phyloP scores from a whole-genome alignment of 2,888 invertebrate genomes.

The Cephalotes varians region DNA sequence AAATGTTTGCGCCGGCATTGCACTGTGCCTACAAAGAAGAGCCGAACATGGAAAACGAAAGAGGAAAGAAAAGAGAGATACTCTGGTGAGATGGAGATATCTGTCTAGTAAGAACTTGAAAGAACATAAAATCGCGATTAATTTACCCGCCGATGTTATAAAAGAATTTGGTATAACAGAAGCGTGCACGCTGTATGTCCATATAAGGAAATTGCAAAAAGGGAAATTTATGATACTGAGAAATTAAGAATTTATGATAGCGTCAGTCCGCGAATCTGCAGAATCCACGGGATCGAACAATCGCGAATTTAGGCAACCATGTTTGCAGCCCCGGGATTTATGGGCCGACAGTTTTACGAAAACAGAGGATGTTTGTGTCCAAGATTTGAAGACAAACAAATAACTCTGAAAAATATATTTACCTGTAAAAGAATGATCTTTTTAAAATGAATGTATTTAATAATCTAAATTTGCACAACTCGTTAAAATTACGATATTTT shows the following conservation, averaged over 20 bases:
- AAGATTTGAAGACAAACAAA: not conserved
- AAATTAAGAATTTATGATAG: no score
- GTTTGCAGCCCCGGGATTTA: constrained; percentile 4
- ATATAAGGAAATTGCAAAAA: no score
- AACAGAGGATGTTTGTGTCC: constrained; percentile 11
- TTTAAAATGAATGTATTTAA: not conserved
- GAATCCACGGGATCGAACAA: not conserved
- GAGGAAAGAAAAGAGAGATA: not conserved
- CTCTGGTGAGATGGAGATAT: constrained; percentile 13
- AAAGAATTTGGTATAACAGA: constrained; percentile 33
- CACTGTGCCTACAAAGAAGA: no score
- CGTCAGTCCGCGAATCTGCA: not conserved
- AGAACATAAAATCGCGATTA: constrained; percentile 33
- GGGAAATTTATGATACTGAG: no score
- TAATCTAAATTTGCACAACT: not conserved
- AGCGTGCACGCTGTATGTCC: not conserved
- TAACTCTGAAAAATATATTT: constrained; percentile 23
- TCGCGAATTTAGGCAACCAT: not conserved
- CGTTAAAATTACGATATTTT: not conserved
- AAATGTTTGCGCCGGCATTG: constrained; percentile 53
- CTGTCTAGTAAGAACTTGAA: no score
- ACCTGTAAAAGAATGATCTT: not conserved
- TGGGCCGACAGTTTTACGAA: constrained; percentile 21
- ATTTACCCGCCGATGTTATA: not conserved
- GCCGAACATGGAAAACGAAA: not conserved